Base-by-base conservation (phyloP, 2,888 invertebrate genomes). In the Hanleya hanleyi region DNA sequence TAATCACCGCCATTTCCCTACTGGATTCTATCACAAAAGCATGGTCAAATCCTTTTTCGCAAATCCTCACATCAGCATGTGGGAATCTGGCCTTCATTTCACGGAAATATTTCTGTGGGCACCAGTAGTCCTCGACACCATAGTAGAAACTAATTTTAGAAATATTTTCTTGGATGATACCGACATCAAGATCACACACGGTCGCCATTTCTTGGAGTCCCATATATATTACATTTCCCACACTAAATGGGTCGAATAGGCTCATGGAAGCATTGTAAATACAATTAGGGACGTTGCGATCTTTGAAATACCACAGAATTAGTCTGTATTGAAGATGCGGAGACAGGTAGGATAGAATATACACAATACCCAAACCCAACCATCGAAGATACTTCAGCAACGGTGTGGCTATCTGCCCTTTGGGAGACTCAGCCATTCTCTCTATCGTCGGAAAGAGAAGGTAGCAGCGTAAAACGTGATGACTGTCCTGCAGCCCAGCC, bases 371-470 rank as follows among this genome's bases (percentile, higher is more conserved):
- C 5, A 88, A 77, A 4, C 87, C 81, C 2, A 90, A 64, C 87
- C 90, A 90, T 32, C 90, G 85, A 22, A 89, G 80, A 75, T 92
- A 93, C 87, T 88, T 80, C 37, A 94, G 91, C 71, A 94, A 84
- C 71, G 93, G 93, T 67, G 93, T 94, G 50, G 83, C 79, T n/a
- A 96, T 89, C 82, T 93, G 92, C 18, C 97, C 97, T 90, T 95
- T 95, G 29, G 92, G 93, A 18, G 94, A 94, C 67, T 93, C 92
- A 3, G 94, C 94, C 94, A 97, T 95, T 81, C 93, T 92, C 91
- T 97, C 96, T 51, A 98, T 91, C 0, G 97, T 96, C 0, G 98
- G 97, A 91, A 97, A 97, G 1, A 98, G 90, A 77, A 97, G 91
- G 90, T 83, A 92, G 89, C 83, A 95, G 73, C 86, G 80, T 36